Conservation (phyloP, 92 coral and sea anemone species). For the Palythoa heliodiscus region DNA sequence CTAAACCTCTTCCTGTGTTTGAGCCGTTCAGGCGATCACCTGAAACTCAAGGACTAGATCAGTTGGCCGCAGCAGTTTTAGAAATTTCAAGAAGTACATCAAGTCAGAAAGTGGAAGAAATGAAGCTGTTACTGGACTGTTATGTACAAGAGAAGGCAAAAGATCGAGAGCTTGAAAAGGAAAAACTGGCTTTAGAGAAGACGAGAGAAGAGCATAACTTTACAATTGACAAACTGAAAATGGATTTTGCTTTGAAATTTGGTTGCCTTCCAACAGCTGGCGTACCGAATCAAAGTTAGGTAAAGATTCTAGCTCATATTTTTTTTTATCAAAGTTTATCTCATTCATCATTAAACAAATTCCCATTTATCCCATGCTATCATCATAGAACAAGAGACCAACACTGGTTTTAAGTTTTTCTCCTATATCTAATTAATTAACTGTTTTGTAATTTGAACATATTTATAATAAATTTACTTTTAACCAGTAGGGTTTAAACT, state of each 20-base stretch:
- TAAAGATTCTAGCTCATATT: neutral
- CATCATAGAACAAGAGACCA: neutral
- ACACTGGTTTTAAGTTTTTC: neutral
- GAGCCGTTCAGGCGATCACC: neutral
- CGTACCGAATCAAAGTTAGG: neutral
- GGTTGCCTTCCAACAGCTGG: constrained; percentile 32
- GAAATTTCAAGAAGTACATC: constrained; percentile 28
- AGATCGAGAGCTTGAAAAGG: constrained; percentile 31
- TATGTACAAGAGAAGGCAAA: constrained; percentile 31
- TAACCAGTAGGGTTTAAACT: no score
- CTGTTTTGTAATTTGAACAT: no score
- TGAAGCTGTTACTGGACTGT: constrained; percentile 35
- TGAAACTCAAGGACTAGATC: neutral
- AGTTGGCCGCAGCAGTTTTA: constrained; percentile 15
- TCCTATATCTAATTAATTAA: no score
- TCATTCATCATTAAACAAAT: neutral
- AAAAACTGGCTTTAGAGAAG: constrained; percentile 27
- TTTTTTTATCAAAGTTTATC: neutral
- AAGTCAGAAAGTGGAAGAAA: constrained; percentile 19
- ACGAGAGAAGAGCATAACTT: constrained; percentile 28
- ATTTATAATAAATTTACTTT: no score
- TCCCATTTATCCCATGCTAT: neutral
- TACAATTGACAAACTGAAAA: constrained; percentile 33
- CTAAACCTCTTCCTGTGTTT: neutral
- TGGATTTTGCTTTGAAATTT: constrained; percentile 43